phyloP scores from a whole-genome alignment of 2,113 vertebrate species.

The Morone chrysops region DNA sequence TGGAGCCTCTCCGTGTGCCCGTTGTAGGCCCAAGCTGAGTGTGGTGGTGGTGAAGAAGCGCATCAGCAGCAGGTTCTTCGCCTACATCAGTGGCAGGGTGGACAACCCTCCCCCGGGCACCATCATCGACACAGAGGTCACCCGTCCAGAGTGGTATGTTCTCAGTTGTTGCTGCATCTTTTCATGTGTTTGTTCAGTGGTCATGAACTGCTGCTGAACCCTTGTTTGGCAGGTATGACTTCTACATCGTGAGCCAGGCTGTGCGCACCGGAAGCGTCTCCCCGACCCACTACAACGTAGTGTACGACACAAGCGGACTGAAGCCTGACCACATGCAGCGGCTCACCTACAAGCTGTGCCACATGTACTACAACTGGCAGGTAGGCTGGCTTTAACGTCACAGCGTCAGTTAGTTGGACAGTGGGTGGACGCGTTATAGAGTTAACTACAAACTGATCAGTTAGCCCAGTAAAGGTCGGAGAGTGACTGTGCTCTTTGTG shows the following conservation, averaged over 20 bases:
- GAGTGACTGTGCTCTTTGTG: neutral
- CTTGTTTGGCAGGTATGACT: slow-evolving; percentile 89
- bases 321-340: slow-evolving; percentile 96
- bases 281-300: slow-evolving; percentile 95
- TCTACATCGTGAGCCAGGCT: slow-evolving; percentile 93
- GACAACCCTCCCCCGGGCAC: slow-evolving; percentile 95
- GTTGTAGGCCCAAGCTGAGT: slow-evolving; percentile 88
- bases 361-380: slow-evolving; percentile 98
- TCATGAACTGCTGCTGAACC: neutral
- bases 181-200: neutral
- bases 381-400: slow-evolving; percentile 67
- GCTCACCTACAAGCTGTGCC: slow-evolving; percentile 95
- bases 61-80: slow-evolving; percentile 90
- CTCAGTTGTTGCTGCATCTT: neutral
- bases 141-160: slow-evolving; percentile 93
- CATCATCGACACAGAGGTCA: slow-evolving; percentile 90
- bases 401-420: neutral
- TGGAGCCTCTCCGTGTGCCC: neutral
- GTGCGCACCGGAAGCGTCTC: slow-evolving; percentile 88
- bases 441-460: neutral
- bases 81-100: slow-evolving; percentile 78
- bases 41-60: slow-evolving; percentile 97
- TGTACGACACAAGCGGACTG: slow-evolving; percentile 92
- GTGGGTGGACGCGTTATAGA: too few species aligned
- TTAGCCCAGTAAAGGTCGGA: neutral